Evolutionary conservation across 2,113 vertebrate genomes (phyloP).

Genomic region (Salminus brasiliensis): DNA sequence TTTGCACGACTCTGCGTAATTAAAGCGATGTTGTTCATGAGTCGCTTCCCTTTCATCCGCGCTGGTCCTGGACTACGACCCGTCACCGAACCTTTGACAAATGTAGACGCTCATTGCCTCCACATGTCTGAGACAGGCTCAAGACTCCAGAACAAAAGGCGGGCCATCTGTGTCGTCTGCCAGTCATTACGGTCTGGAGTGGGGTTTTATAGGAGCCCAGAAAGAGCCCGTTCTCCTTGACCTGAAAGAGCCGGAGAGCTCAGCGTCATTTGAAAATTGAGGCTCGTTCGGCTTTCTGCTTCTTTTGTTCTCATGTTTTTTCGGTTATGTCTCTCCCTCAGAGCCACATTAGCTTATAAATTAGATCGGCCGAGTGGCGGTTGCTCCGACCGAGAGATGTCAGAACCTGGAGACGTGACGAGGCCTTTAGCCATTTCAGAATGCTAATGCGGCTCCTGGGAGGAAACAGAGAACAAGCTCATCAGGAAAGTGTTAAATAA

Average conservation of each 20-base stretch:
- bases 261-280: not conserved
- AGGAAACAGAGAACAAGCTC: not conserved
- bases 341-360: not conserved
- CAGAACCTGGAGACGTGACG: not conserved
- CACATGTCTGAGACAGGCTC: constrained; percentile 29
- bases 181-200: constrained; percentile 38
- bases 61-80: not conserved
- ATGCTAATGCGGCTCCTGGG: not conserved
- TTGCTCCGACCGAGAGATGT: not conserved
- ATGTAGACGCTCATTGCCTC: constrained; percentile 24
- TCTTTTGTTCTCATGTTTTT: not conserved
- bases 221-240: constrained; percentile 3
- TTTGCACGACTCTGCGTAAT: not conserved
- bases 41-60: not conserved
- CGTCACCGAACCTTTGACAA: not conserved
- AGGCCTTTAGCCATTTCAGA: not conserved
- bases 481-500: not conserved
- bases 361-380: not conserved
- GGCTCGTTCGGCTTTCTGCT: not conserved
- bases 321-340: not conserved
- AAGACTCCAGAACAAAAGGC: not conserved
- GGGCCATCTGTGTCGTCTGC: constrained; percentile 34
- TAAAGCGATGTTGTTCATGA: not conserved
- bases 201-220: not conserved
- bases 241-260: not conserved